A percentile compares a stretch with the other conserved stretches of the same genome.
phyloP scores from a whole-genome alignment of 1,140 invertebrate genomes.

The Agrypnia vestita region DNA sequence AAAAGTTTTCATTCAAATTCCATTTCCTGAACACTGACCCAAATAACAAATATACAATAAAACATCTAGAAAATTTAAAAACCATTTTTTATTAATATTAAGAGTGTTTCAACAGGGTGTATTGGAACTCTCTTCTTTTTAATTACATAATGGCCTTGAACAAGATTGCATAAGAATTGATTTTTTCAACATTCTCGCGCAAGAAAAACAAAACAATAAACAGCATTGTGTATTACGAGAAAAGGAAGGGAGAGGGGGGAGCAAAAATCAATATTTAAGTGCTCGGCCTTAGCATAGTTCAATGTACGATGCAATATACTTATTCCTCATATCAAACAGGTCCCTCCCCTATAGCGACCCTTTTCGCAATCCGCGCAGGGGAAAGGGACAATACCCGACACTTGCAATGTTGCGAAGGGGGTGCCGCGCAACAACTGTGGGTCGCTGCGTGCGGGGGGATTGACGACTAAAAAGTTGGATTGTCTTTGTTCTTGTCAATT shows the following conservation, averaged over 20 bases:
- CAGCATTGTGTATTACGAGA: neutral
- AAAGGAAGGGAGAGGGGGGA: neutral
- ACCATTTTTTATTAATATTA: too few species aligned
- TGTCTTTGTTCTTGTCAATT: neutral
- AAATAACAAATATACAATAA: too few species aligned
- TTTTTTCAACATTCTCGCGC: too few species aligned
- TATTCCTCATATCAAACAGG: constrained; percentile 61
- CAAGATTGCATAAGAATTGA: too few species aligned
- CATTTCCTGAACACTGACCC: too few species aligned
- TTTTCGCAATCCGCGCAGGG: constrained; percentile 55
- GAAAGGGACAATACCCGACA: constrained; percentile 40
- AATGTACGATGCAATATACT: constrained; percentile 59
- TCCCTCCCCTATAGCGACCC: constrained; percentile 52
- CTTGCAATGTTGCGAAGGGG: constrained; percentile 35
- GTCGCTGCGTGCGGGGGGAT: neutral
- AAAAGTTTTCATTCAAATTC: too few species aligned
- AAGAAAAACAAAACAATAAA: constrained; percentile 29
- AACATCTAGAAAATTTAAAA: too few species aligned
- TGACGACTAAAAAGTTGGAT: neutral
- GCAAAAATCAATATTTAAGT: constrained; percentile 46
- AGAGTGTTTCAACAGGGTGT: too few species aligned
- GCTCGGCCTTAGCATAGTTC: constrained; percentile 56
- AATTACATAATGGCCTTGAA: too few species aligned
- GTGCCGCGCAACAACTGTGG: constrained; percentile 2
- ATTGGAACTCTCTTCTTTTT: too few species aligned